Percentiles rank a stretch among this genome's conserved stretches.
These are phyloP conservation scores for Phrynocephalus guinanensis DNA, from an alignment of 2,797 vertebrate genomes.

Conservation along the genomic window DNA sequence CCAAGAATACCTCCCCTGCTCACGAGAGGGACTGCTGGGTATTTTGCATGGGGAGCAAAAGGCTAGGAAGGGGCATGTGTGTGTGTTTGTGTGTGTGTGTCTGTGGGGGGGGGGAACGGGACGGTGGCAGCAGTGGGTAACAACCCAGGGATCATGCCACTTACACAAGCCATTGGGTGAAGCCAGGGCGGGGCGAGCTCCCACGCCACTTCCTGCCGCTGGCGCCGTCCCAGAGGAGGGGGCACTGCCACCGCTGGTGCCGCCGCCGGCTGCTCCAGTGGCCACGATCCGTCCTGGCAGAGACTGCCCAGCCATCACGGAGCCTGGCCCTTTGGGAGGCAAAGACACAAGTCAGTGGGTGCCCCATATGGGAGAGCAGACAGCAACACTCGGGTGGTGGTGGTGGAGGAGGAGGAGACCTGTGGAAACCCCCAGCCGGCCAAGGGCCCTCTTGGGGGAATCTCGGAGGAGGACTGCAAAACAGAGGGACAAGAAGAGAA, in stretches of 20 bases:
- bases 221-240: constrained; percentile 82
- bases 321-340: constrained; percentile 70
- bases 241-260: constrained; percentile 67
- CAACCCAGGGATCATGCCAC: constrained; percentile 51
- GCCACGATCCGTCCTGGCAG: constrained; percentile 87
- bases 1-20: not conserved
- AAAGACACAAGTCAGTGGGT: not conserved
- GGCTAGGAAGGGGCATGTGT: accelerated
- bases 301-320: constrained; percentile 81
- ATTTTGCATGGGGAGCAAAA: not conserved
- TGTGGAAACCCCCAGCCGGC: accelerated
- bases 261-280: constrained; percentile 65
- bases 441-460: accelerated
- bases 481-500: too few species aligned
- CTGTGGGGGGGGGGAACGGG: not conserved
- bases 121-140: accelerated
- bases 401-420: accelerated
- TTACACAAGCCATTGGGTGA: constrained; percentile 97
- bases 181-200: constrained; percentile 87
- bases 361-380: accelerated
- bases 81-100: too few species aligned
- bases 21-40: not conserved
- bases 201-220: constrained; percentile 80
- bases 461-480: accelerated
- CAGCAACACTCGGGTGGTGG: not conserved